Conservation (phyloP, 2,888 invertebrate species). For the Coenonympha glycerion region DNA sequence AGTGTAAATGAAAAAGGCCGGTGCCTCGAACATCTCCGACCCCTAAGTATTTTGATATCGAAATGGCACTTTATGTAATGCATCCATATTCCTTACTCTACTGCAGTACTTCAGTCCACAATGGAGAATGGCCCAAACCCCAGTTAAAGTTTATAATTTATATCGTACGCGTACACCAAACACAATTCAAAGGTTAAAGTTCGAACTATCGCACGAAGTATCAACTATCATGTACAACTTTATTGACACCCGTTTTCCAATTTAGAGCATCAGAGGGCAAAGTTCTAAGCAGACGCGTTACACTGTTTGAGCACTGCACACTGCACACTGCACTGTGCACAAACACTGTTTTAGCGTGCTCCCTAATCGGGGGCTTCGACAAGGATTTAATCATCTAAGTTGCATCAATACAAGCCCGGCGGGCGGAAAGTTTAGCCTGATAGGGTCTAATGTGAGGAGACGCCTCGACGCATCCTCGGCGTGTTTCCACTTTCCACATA, state of each 20-base stretch:
- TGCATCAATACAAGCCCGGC: conserved; percentile 15
- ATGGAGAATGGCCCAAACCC: too few relatives aligned
- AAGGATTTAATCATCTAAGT: conserved; percentile 16
- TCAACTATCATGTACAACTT: conserved; percentile 5
- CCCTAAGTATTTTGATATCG: too few relatives aligned
- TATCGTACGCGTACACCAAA: too few relatives aligned
- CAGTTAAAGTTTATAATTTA: too few relatives aligned
- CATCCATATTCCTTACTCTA: too few relatives aligned
- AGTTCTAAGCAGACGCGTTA: conserved; percentile 12
- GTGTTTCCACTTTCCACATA: background rate
- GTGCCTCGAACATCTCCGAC: too few relatives aligned
- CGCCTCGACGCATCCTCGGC: background rate
- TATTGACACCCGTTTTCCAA: conserved; percentile 13
- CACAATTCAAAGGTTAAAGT: background rate
- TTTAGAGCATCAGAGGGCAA: conserved; percentile 2
- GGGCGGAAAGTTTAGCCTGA: conserved; percentile 16
- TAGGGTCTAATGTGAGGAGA: conserved; percentile 12
- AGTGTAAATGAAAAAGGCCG: too few relatives aligned
- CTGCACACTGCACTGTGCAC: conserved; percentile 5
- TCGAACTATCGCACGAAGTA: background rate
- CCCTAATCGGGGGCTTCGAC: conserved; percentile 20
- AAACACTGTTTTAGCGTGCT: conserved; percentile 11
- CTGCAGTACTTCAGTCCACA: too few relatives aligned
- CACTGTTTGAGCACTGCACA: conserved; percentile 7
- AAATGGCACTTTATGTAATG: too few relatives aligned